Evolutionary conservation across 1,140 invertebrate species (phyloP), one percentile per base, ranked within the genome.

Genomic region (Drosophila santomea): DNA sequence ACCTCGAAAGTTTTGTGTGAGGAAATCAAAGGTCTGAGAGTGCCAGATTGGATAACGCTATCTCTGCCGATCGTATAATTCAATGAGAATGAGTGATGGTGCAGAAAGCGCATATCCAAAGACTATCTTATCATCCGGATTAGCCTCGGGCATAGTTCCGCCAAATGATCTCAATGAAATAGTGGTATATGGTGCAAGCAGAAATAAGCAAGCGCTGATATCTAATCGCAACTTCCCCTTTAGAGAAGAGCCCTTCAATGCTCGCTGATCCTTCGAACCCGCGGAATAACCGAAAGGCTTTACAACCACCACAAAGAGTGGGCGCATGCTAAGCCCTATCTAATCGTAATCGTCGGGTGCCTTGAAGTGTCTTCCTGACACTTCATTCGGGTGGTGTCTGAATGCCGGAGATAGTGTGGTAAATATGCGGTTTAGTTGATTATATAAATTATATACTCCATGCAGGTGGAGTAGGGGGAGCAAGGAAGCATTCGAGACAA

Each of bases 261-360:
- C 11, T 32, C 25, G 47, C 41, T 20, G 36, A 66, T 67, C 64
- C 64, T 67, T 52, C 10, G 43, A 56, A 17, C 17, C 47, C 1
- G 7, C 11, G 23, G 15, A 39, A 72, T 41, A 69, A 55, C 61
- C 63, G n/a, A 62, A 59, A 67, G 41, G 50, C 57, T 36, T 36
- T 38, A 44, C 25, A 67, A 50, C 28, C 66, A 41, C 35, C 66
- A 41, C 35, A 25, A 54, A 48, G 25, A 54, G 35, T 51, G 50
- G 58, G 7, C 82, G 72, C 81, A 81, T 86, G 68, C 51, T 86
- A 61, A 52, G 38, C 57, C 63, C 64, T 86, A 85, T 85, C 81
- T 85, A 82, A 85, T 85, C 81, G 45, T 50, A 54, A 23, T 69
- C 43, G 68, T 71, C 67, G 67, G 67, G 36, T 39, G 54, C 44